Evolutionary conservation across 2,888 invertebrate genomes (phyloP), one percentile per base, ranked within the genome.

Genomic region (Trilocha varians): DNA sequence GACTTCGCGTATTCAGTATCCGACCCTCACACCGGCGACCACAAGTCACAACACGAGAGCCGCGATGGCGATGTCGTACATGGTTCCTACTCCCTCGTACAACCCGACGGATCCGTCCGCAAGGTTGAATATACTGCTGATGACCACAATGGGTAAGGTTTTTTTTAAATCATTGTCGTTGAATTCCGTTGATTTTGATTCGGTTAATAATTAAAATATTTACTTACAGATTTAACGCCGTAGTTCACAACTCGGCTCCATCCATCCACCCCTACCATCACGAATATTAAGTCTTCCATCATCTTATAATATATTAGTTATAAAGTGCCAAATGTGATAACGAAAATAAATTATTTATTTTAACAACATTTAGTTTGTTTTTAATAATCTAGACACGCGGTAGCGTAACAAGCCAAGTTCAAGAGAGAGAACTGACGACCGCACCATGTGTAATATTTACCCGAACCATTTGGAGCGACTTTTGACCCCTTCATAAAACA

Each of bases 61-160:
- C 77, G 83, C 51, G 87, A 87, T 50, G 87, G 87, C 16, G 87
- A 87, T 57, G 74, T 65, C 13, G 87, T 87, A 14, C 85, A 87
- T 51, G 87, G 87, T 13, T 68, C 57, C 55, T 87, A 87, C 70
- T 78, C 82, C 2, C 66, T 87, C 40, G 76, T 85, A 40, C 86
- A 87, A 62, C 85, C 87, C 39, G 87, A 87, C 49, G 87, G 87
- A 50, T 84, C 85, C 53, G 72, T 82, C 38, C 83, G 88, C 52
- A 83, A 84, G 48, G 88, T 88, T 41, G 79, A 87, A 45, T 88
- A 88, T 71, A 80, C 84, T 46, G 87, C 88, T 54, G 87, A 88
- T 47, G 87, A 85, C 52, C 83, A 87, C 62, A 82, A 79, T 44
- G 87, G 87, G 74, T 87, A 73, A 71, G 66, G 5, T 18, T 8